These are phyloP conservation scores for Lasioglossum leucozonium DNA, from an alignment of 2,888 invertebrate species.

Conservation along the genomic window DNA sequence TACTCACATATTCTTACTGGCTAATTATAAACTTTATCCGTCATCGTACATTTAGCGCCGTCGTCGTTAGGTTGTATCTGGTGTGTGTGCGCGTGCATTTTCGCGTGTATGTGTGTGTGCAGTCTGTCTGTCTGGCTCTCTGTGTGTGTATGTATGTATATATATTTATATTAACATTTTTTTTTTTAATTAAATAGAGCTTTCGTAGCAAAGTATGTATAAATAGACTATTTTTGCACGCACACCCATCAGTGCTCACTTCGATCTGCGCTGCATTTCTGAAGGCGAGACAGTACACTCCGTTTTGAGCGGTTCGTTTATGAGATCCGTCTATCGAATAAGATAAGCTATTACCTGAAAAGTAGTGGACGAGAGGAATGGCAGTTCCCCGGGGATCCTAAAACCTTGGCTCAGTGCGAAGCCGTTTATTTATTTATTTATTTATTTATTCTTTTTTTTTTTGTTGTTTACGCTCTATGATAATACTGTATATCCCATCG, in stretches of 20 bases:
- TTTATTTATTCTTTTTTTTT: constrained; percentile 3
- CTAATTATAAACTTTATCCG: constrained; percentile 78
- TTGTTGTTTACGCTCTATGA: constrained; percentile 60
- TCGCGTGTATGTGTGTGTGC: constrained; percentile 39
- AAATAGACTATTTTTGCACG: constrained; percentile 80
- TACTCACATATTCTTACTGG: constrained; percentile 80
- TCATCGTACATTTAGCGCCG: constrained; percentile 76
- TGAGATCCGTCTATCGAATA: constrained; percentile 68
- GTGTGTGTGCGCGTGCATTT: constrained; percentile 50
- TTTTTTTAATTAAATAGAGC: constrained; percentile 80
- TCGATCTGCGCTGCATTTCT: constrained; percentile 66
- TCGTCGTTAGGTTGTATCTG: constrained; percentile 70
- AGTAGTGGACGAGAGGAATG: constrained; percentile 69
- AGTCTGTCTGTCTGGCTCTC: no score
- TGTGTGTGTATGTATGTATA: constrained; percentile 53
- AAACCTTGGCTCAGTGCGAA: constrained; percentile 66
- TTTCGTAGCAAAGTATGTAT: constrained; percentile 80
- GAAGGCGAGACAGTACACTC: constrained; percentile 63
- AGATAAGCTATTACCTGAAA: constrained; percentile 71
- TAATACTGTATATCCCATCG: constrained; percentile 73
- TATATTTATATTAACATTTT: constrained; percentile 59
- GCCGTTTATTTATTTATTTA: no score
- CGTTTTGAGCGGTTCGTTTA: constrained; percentile 58
- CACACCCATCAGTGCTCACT: constrained; percentile 65
- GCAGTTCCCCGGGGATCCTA: constrained; percentile 45